Base-by-base conservation (phyloP, 1,140 invertebrate genomes). In the Calliopsis andreniformis region DNA sequence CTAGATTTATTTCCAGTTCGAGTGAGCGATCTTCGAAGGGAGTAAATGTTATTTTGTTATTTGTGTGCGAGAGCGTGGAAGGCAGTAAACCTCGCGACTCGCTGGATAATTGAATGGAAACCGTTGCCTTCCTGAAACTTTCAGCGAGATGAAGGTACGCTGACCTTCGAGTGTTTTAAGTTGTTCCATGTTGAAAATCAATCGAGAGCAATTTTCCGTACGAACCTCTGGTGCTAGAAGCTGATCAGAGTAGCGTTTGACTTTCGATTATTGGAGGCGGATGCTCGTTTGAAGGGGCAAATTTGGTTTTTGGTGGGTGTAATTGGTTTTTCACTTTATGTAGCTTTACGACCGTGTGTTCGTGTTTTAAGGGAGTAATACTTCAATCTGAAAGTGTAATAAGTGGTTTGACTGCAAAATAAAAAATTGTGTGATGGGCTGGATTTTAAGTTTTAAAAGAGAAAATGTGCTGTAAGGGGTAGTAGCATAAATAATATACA, bases 1-100 rank as follows among this genome's bases (percentile, higher is more conserved):
- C 78, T 87, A 82, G 85, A 91, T 90, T 90, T 91, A 90, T 90
- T 88, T 87, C 80, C 87, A 87, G 87, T 89, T 87, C 84, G 71
- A 63, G 53, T 49, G 66, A 73, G 58, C 72, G 51, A 64, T 55
- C 25, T 35, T 35, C 47, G 43, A 39, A 39, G 62, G 71, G 71
- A 56, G 7, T 28, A 16, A 20, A 16, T 25, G n/a, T 42, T 32
- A 30, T 66, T 53, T 69, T 51, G 61, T 35, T 12, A 10, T 30
- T 0, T 12, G 42, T 62, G 71, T 30, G 63, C 23, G 45, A 16
- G 55, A 43, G 49, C 35, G 61, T 5, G 25, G 18, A 28, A n/a
- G 23, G 64, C 67, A 43, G 62, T 63, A 78, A 80, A 67, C 45
- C 66, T 81, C 51, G 55, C 28, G 55, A 51, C 30, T 32, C 45